A percentile compares a stretch with the other conserved stretches of the same genome.
Conservation (phyloP, 2,797 vertebrate genomes). For the Odontamblyopus lacepedii region DNA sequence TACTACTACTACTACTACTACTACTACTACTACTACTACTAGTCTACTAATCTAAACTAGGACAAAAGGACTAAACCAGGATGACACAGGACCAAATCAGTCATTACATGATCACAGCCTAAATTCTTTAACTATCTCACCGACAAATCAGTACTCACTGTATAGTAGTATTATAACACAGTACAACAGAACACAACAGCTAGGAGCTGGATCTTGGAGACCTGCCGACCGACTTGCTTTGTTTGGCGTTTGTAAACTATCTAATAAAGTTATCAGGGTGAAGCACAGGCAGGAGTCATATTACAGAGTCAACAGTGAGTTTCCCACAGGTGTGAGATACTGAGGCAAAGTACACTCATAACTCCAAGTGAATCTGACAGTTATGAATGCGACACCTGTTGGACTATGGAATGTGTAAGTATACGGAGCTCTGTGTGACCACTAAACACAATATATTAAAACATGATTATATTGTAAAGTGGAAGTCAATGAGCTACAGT, state of each 20-base stretch:
- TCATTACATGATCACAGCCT: neutral
- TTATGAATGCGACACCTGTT: conserved; percentile 23
- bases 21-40: too few relatives aligned
- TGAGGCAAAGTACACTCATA: conserved; percentile 29
- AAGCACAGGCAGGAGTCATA: conserved; percentile 27
- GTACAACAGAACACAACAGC: neutral
- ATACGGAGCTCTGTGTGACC: neutral
- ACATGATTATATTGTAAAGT: neutral
- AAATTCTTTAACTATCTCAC: neutral
- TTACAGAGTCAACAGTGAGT: conserved; percentile 46
- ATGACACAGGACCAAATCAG: neutral
- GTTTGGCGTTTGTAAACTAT: conserved; percentile 33
- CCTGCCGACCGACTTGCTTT: neutral
- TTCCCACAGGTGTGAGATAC: conserved; percentile 34
- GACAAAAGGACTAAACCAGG: neutral
- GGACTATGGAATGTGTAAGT: conserved; percentile 1
- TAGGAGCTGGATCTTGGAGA: too few relatives aligned
- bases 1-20: too few relatives aligned
- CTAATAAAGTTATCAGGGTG: conserved; percentile 36
- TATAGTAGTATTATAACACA: too few relatives aligned
- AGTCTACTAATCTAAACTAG: neutral
- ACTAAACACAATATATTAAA: neutral
- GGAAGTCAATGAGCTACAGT: neutral
- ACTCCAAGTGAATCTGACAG: neutral
- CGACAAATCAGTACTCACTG: neutral